Evolutionary conservation across 2,797 vertebrate genomes (phyloP).

Genomic region (Brachymystax lenok): DNA sequence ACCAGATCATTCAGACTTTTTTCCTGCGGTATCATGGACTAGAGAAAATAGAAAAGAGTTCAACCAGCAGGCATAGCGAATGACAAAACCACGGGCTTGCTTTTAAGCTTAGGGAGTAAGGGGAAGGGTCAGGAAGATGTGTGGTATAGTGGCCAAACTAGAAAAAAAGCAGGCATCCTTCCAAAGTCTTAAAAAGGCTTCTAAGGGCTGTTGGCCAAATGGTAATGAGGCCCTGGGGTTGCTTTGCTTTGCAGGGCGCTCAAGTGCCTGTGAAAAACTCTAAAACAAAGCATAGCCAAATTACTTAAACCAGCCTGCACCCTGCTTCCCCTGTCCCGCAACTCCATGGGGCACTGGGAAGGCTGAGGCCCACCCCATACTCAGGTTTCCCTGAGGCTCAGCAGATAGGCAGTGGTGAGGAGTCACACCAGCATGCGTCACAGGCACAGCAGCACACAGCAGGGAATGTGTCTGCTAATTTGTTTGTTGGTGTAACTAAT

Average conservation of each 20-base stretch:
- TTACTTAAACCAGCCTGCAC: conserved; percentile 73
- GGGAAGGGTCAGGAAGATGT: conserved; percentile 55
- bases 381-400: conserved; percentile 39
- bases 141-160: conserved; percentile 63
- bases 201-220: conserved; percentile 74
- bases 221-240: conserved; percentile 77
- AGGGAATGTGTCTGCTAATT: conserved; percentile 1
- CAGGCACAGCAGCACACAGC: conserved; percentile 3
- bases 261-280: conserved; percentile 77
- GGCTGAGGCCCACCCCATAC: conserved; percentile 35
- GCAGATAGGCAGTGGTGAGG: conserved; percentile 28
- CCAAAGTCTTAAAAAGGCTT: conserved; percentile 74
- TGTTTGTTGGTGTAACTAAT: conserved; percentile 14
- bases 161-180: conserved; percentile 62
- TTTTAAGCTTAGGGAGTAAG: conserved; percentile 46
- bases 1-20: not conserved
- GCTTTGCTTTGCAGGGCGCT: conserved; percentile 75
- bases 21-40: conserved; percentile 21
- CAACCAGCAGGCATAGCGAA: conserved; percentile 38
- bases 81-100: conserved; percentile 56
- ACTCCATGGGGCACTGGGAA: not conserved
- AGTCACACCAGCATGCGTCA: conserved; percentile 7
- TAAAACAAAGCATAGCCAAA: conserved; percentile 73
- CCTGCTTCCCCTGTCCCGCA: conserved; percentile 48
- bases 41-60: conserved; percentile 38